A percentile compares a stretch with the other conserved stretches of the same genome.
phyloP scores from a whole-genome alignment of 92 coral and sea anemone genomes.

The Nematostella vectensis region DNA sequence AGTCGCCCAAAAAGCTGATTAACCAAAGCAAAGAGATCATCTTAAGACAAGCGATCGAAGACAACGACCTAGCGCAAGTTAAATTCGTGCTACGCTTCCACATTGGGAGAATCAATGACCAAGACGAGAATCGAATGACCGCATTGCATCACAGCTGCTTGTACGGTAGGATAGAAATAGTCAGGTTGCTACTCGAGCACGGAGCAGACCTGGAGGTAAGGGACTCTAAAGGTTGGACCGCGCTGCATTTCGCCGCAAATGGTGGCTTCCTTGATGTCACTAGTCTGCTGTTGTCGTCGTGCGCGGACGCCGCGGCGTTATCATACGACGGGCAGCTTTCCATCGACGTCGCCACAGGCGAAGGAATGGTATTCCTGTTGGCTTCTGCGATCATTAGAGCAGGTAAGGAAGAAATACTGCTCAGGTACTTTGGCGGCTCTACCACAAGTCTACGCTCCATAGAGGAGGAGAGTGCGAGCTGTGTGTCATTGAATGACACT shows the following conservation, averaged over 20 bases:
- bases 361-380: slow-evolving; percentile 76
- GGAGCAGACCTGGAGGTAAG: slow-evolving; percentile 70
- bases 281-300: slow-evolving; percentile 56
- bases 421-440: slow-evolving; percentile 59
- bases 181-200: slow-evolving; percentile 52
- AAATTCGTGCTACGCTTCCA: slow-evolving; percentile 57
- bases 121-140: slow-evolving; percentile 71
- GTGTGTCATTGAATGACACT: slow-evolving; percentile 21
- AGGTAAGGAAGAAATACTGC: slow-evolving; percentile 64
- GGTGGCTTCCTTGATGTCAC: slow-evolving; percentile 61
- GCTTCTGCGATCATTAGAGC: slow-evolving; percentile 69
- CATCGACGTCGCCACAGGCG: slow-evolving; percentile 75
- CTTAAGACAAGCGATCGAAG: slow-evolving; percentile 64
- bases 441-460: slow-evolving; percentile 56
- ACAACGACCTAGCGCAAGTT: slow-evolving; percentile 64
- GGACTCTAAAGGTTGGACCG: slow-evolving; percentile 78
- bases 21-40: slow-evolving; percentile 31
- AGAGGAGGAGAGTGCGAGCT: slow-evolving; percentile 17
- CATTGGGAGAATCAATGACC: slow-evolving; percentile 55
- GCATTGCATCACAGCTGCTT: slow-evolving; percentile 70
- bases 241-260: slow-evolving; percentile 67
- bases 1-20: slow-evolving; percentile 5
- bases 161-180: slow-evolving; percentile 60
- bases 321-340: slow-evolving; percentile 69
- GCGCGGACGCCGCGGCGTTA: slow-evolving; percentile 50